Base-by-base conservation (phyloP, 2,797 vertebrate species). In the Tangara arthus region DNA sequence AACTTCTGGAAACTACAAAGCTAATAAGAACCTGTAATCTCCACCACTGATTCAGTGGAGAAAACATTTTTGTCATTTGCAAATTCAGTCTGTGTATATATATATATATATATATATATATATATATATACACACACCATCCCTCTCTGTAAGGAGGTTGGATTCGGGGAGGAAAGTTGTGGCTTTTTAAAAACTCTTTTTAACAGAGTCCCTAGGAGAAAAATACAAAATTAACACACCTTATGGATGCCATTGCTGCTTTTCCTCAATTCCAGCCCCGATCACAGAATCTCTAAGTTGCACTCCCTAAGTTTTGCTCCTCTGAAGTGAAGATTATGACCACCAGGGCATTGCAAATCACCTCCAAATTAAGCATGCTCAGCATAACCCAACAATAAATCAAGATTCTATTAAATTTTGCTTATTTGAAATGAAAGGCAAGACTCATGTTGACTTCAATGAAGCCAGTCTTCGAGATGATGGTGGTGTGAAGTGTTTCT, bases 1-100 rank as follows among this genome's bases (percentile, higher is more conserved):
- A 92, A 82, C 44, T 89, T 91, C 37, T 69, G 47, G 59, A 94
- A 92, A 90, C 65, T 76, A 81, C 65, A 89, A 88, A 76, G 63
- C 19, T 84, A 91, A 16, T 59, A 92, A 88, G 56, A 87, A 84
- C 28, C 72, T 69, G 71, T 41, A 27, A 63, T 75, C 83, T 95
- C 50, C 80, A 71, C 23, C 47, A 72, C 34, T 75, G 66, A 81
- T 41, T 72, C 65, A 26, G 23, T 34, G 28, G 27, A 34, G 37
- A 8, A 79, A 84, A 50, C 66, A 79, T 39, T 82, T 90, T 68
- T 39, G 41, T 55, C 44, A 56, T 83, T 72, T 76, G 49, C 44
- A 76, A 73, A 81, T 66, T 44, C 63, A 92, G 46, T 34, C 77
- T 20, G 9, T 69, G n/a, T n/a, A n/a, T n/a, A n/a, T n/a, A n/a